Conservation (phyloP, 2,797 vertebrate genomes). For the Cetoscarus ocellatus region DNA sequence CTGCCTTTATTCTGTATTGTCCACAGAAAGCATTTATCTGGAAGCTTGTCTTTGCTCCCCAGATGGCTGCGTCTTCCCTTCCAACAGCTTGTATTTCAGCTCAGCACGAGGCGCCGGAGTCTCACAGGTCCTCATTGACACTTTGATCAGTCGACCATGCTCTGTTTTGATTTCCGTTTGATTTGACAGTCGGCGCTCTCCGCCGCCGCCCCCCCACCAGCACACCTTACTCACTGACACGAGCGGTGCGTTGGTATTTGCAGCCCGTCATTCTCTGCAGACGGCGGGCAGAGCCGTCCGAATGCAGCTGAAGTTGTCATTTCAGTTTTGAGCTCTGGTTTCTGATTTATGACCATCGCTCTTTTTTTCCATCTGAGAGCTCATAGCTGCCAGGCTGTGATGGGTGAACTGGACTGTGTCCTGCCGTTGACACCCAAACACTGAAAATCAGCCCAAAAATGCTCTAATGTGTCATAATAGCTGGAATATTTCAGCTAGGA, state of each 20-base stretch:
- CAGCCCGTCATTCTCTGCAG: conserved; percentile 47
- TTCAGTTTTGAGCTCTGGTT: conserved; percentile 54
- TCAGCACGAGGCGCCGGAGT: conserved; percentile 42
- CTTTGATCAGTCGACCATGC: conserved; percentile 64
- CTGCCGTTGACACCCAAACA: conserved; percentile 36
- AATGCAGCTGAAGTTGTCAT: conserved; percentile 53
- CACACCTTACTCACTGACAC: conserved; percentile 60
- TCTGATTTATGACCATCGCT: conserved; percentile 62
- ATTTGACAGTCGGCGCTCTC: conserved; percentile 63
- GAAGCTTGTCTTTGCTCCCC: conserved; percentile 34
- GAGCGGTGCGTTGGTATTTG: conserved; percentile 50
- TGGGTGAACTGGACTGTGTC: conserved; percentile 46
- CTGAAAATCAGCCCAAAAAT: background rate
- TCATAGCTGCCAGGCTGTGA: conserved; percentile 54
- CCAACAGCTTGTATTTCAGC: conserved; percentile 48
- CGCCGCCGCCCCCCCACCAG: background rate
- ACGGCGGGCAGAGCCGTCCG: conserved; percentile 30
- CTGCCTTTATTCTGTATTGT: conserved; percentile 20
- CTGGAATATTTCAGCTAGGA: background rate
- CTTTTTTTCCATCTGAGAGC: conserved; percentile 23
- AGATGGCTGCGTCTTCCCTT: conserved; percentile 31
- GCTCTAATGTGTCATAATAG: conserved; percentile 4
- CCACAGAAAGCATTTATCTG: conserved; percentile 31
- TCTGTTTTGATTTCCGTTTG: conserved; percentile 71
- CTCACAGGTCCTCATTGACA: conserved; percentile 60